Evolutionary conservation across 1,140 invertebrate genomes (phyloP).

Genomic region (Orussus abietinus): DNA sequence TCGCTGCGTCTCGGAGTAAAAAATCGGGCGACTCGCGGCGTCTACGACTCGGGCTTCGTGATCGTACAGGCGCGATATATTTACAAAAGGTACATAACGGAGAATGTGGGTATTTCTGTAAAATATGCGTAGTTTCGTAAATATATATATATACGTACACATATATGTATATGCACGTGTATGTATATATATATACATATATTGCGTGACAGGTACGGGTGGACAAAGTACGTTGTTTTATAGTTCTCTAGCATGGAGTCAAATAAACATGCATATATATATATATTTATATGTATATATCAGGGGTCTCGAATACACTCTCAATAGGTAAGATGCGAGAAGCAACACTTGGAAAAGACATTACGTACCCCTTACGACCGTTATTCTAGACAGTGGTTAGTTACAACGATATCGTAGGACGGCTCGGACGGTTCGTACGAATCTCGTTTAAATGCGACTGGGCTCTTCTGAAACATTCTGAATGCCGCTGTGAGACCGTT

Average conservation of each 20-base stretch:
- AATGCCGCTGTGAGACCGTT: too few species aligned
- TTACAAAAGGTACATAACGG: too few species aligned
- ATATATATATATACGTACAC: constrained; percentile 24
- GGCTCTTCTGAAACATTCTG: constrained; percentile 32
- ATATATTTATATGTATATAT: constrained; percentile 18
- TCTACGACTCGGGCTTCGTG: too few species aligned
- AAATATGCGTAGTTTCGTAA: constrained; percentile 16
- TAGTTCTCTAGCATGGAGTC: constrained; percentile 33
- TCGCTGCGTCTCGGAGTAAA: too few species aligned
- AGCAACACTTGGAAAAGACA: constrained; percentile 43
- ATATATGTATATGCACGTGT: constrained; percentile 28
- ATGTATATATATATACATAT: constrained; percentile 33
- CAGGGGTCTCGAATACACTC: constrained; percentile 25
- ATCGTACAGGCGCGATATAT: too few species aligned
- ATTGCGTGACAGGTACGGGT: constrained; percentile 18
- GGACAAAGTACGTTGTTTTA: constrained; percentile 18
- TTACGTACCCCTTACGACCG: constrained; percentile 46
- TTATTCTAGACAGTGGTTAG: not conserved
- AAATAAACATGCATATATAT: constrained; percentile 42
- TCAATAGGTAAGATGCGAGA: constrained; percentile 44
- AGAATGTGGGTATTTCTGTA: too few species aligned
- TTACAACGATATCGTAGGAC: not conserved
- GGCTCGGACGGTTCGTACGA: too few species aligned
- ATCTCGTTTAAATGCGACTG: not conserved
- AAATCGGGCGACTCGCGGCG: too few species aligned